Evolutionary conservation across 2,888 invertebrate species (phyloP).

Genomic region (Caenorhabditis sp.): DNA sequence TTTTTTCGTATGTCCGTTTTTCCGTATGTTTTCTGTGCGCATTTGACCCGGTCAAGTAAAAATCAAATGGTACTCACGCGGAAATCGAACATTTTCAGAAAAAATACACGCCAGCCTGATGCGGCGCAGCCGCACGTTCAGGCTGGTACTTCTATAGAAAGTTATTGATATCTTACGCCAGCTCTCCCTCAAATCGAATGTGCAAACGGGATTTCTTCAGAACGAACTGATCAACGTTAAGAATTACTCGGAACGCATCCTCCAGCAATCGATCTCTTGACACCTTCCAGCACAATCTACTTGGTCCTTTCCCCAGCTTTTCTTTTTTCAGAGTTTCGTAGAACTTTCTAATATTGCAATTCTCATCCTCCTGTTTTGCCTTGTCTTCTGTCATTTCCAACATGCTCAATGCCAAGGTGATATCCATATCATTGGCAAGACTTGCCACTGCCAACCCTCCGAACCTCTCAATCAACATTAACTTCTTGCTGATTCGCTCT

Average conservation of each 20-base stretch:
- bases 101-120: too few relatives aligned
- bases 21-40: too few relatives aligned
- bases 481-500: conserved; percentile 68
- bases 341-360: conserved; percentile 19
- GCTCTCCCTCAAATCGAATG: conserved; percentile 91
- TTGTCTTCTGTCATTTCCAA: conserved; percentile 48
- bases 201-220: conserved; percentile 95
- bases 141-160: too few relatives aligned
- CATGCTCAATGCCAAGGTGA: conserved; percentile 89
- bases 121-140: too few relatives aligned
- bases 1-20: too few relatives aligned
- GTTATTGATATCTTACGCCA: conserved; percentile 86
- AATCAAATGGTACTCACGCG: too few relatives aligned
- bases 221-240: conserved; percentile 96
- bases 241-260: conserved; percentile 96
- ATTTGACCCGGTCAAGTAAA: too few relatives aligned
- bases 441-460: conserved; percentile 89
- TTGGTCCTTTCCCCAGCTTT: conserved; percentile 43
- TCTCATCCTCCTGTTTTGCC: conserved; percentile 9
- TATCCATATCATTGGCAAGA: conserved; percentile 93
- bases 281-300: conserved; percentile 85
- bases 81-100: too few relatives aligned
- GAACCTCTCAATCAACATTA: conserved; percentile 69
- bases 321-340: conserved; percentile 31
- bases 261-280: conserved; percentile 94